Evolutionary conservation across 2,797 vertebrate species (phyloP), one percentile per base, ranked within the genome.

Genomic region (Etheostoma nigrum): DNA sequence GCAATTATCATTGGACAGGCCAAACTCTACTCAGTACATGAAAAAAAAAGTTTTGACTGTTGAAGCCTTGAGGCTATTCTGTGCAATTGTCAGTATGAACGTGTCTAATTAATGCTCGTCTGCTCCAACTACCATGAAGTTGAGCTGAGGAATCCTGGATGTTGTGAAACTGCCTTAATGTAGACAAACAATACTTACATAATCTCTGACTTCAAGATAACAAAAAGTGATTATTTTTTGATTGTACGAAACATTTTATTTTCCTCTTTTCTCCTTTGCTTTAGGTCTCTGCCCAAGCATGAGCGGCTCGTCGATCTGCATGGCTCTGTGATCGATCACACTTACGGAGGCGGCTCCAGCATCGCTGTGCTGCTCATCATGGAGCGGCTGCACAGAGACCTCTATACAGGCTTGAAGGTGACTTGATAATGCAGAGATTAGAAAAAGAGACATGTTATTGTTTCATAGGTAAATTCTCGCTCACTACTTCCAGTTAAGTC

Each of bases 401-500:
- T 99, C 76, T 99, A 99, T 82, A 97, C 97, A 0, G 98, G 98
- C 21, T 89, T 99, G 23, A 98, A 98, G 98, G 98, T 99, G 78
- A 74, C 33, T 12, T 30, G 9, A 53, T 58, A n/a, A 54, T 14
- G 2, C 44, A 40, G 40, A 1, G 14, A n/a, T 42, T 30, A 16
- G 16, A 47, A 47, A 42, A 16, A 16, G 10, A 30, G 6, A 40
- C 16, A 1, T 21, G 6, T 52, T 7, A 1, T 51, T 54, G 14
- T 15, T 74, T 70, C 16, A 11, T 5, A 15, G 6, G 11, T 61
- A 7, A 68, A 44, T 19, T 21, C 45, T 42, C 18, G 18, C 16
- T 40, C 33, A 6, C 9, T 51, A 23, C 15, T 21, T 33, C 6
- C 4, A 58, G 3, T 64, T 44, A 40, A 55, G 11, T 21, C 15